Percentiles rank a stretch among this genome's conserved stretches.
phyloP scores from a whole-genome alignment of 2,888 invertebrate species.

The Geotrupes spiniger region DNA sequence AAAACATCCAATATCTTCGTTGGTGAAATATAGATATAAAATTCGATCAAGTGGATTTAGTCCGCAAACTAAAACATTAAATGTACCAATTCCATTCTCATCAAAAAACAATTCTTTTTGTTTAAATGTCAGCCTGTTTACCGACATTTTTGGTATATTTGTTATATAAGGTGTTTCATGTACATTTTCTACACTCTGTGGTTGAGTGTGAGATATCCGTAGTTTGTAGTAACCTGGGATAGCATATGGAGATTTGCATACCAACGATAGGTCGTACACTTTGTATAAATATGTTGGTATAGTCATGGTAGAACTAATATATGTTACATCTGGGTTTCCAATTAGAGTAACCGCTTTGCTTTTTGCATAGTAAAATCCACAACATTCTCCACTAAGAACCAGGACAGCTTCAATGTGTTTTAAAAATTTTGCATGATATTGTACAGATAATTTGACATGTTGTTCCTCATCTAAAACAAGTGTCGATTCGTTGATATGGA shows the following conservation, averaged over 20 bases:
- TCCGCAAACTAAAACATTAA: background rate
- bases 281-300: constrained; percentile 2
- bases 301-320: background rate
- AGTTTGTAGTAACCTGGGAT: constrained; percentile 4
- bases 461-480: constrained; percentile 6
- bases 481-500: background rate
- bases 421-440: constrained; percentile 12
- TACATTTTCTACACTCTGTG: background rate
- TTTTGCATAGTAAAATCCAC: constrained; percentile 12
- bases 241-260: constrained; percentile 9
- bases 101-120: background rate
- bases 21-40: constrained; percentile 8
- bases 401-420: background rate
- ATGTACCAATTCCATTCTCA: background rate
- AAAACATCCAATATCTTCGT: constrained; percentile 6
- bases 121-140: background rate
- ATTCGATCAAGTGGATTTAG: background rate
- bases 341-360: constrained; percentile 7
- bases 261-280: background rate
- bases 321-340: constrained; percentile 7
- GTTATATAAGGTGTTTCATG: background rate
- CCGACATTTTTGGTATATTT: background rate
- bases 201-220: background rate
- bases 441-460: background rate
- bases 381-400: constrained; percentile 13